Percentiles rank a stretch among this genome's conserved stretches.
phyloP scores from a whole-genome alignment of 2,888 invertebrate genomes.

The Drosophila anomalata region DNA sequence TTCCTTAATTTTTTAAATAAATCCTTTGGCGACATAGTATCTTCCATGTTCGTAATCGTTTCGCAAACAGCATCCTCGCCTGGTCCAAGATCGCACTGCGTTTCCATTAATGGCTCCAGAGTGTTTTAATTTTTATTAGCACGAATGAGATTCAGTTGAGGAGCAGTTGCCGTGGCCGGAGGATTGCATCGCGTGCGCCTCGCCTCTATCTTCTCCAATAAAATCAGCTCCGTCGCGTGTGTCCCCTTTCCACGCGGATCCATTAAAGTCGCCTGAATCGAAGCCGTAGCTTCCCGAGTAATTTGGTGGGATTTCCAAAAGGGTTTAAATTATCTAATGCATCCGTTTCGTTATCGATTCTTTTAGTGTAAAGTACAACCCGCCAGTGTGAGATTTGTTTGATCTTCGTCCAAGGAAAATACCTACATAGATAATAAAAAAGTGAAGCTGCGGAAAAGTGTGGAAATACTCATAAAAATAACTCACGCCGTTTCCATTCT shows the following conservation, averaged over 20 bases:
- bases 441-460: constrained; percentile 47
- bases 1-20: constrained; percentile 18
- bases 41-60: background rate
- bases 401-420: constrained; percentile 55
- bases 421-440: constrained; percentile 14
- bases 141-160: constrained; percentile 68
- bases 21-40: constrained; percentile 7
- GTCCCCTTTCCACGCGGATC: constrained; percentile 27
- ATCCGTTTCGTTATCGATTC: constrained; percentile 74
- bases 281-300: background rate
- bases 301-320: constrained; percentile 47
- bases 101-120: constrained; percentile 74
- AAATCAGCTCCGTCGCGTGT: constrained; percentile 68
- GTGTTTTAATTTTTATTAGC: constrained; percentile 78
- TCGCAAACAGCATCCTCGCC: constrained; percentile 51
- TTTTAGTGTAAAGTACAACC: constrained; percentile 52
- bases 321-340: constrained; percentile 70
- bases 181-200: constrained; percentile 72
- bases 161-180: constrained; percentile 59
- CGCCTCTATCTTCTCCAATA: constrained; percentile 56
- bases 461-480: constrained; percentile 67
- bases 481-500: constrained; percentile 63
- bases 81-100: constrained; percentile 48
- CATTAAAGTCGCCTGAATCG: constrained; percentile 4
- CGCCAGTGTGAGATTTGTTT: constrained; percentile 56